Evolutionary conservation across 1,140 invertebrate species (phyloP), one percentile per base, ranked within the genome.

Genomic region (Trichogramma pretiosum): DNA sequence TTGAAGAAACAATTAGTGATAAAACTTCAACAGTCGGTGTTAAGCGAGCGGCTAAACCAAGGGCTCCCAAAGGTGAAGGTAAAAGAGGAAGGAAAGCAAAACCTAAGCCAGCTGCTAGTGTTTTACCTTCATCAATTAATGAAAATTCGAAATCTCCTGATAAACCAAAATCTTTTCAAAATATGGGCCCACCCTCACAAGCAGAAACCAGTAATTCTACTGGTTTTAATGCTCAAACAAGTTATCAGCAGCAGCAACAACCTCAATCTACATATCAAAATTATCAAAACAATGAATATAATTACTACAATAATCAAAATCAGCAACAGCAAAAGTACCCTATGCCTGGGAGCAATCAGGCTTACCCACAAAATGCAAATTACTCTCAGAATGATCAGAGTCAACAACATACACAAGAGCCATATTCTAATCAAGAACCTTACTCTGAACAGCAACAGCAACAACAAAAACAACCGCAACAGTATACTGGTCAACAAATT

Each of bases 41-140:
- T 18, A 65, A 73, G 53, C 56, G 61, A 19, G 48, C 67, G 1
- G 22, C 30, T 3, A 69, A 74, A 56, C 61, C 65, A 13, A 55
- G 67, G 28, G 63, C 63, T 8, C 47, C 61, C 1, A 74, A 66
- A 42, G 71, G 68, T 0, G 70, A 72, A 28, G 47, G 61, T 1
- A 72, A 67, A 36, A 72, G 67, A 35, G 60, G 63, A 3, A 71
- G 68, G 34, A 73, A 73, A 45, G 59, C 54, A 1, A 58, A 50
- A 19, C 56, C 63, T 5, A 84, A 84, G 56, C 81, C 81, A 5
- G 80, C 81, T 3, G 81, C 81, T 13, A 82, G 80, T 19, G 77
- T 83, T 24, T 79, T 76, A 26, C 81, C 81, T 49, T 74, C 73
- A n/a, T 65, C 59, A 21, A 54, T 54, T 0, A 47, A 33, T 8